A percentile compares a stretch with the other conserved stretches of the same genome.
Conservation (phyloP, 1,140 invertebrate genomes). For the Hypsibius dujardini region DNA sequence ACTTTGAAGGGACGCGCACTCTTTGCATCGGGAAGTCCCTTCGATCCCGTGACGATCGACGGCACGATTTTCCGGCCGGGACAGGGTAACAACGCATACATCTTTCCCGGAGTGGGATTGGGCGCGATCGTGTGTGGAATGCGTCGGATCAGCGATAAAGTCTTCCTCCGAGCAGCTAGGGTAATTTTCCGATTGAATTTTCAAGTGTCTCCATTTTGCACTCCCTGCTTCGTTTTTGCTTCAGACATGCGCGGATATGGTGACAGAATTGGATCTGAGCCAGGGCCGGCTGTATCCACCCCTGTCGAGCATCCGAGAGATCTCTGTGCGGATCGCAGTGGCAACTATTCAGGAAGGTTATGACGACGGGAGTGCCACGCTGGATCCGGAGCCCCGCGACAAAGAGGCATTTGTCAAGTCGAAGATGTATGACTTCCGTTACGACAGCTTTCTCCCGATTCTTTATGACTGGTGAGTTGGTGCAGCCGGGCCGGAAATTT, state of each 20-base stretch:
- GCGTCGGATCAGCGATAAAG: constrained; percentile 67
- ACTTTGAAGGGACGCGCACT: constrained; percentile 56
- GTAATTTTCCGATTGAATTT: constrained; percentile 33
- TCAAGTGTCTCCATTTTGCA: not conserved
- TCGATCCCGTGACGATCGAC: constrained; percentile 54
- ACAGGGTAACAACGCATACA: constrained; percentile 91
- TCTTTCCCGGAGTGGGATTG: constrained; percentile 79
- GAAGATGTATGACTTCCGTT: constrained; percentile 38
- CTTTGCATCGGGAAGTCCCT: constrained; percentile 81
- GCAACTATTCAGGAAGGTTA: constrained; percentile 74
- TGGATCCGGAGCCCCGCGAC: constrained; percentile 39
- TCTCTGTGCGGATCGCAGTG: constrained; percentile 69
- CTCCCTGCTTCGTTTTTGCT: constrained; percentile 25
- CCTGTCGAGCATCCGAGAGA: constrained; percentile 61
- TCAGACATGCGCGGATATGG: constrained; percentile 60
- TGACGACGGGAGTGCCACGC: constrained; percentile 38
- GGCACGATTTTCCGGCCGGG: constrained; percentile 66
- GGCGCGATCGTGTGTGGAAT: constrained; percentile 60
- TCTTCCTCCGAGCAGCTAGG: constrained; percentile 73
- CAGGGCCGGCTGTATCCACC: constrained; percentile 88
- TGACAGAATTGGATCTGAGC: constrained; percentile 57
- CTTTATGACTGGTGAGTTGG: constrained; percentile 38
- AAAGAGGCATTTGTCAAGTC: constrained; percentile 36
- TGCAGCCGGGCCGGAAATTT: too few relatives aligned
- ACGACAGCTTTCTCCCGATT: constrained; percentile 36